phyloP scores from a whole-genome alignment of 2,797 vertebrate genomes.

The Leptoclinus maculatus region DNA sequence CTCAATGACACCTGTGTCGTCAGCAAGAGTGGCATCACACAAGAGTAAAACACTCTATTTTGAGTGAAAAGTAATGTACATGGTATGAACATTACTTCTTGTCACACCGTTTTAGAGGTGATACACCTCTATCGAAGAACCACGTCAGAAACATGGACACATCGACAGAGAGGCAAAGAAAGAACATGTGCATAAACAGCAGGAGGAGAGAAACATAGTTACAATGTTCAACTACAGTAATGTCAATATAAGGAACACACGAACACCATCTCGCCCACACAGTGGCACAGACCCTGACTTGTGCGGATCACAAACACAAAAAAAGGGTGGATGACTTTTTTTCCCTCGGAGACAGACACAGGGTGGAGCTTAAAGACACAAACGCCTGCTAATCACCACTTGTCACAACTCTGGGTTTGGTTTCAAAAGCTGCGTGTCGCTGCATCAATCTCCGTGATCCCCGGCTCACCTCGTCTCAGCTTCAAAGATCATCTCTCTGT shows the following conservation, averaged over 20 bases:
- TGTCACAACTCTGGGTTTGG: conserved; percentile 66
- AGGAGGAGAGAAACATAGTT: neutral
- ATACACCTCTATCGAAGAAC: neutral
- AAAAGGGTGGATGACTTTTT: conserved; percentile 22
- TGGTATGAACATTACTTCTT: neutral
- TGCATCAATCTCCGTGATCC: conserved; percentile 60
- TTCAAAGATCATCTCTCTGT: conserved; percentile 49
- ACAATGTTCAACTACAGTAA: neutral
- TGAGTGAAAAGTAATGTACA: neutral
- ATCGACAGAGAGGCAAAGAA: neutral
- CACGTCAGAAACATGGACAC: neutral
- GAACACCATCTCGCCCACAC: conserved; percentile 8
- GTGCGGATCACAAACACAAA: conserved; percentile 8
- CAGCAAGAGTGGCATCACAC: neutral
- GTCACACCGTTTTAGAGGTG: neutral
- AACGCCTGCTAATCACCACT: conserved; percentile 63
- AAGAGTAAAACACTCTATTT: neutral
- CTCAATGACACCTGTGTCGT: neutral
- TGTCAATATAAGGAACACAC: neutral
- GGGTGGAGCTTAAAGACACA: conserved; percentile 54
- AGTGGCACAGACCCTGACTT: conserved; percentile 1
- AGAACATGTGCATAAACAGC: neutral
- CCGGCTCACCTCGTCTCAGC: conserved; percentile 34
- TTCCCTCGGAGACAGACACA: conserved; percentile 37
- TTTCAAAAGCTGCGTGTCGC: conserved; percentile 58